These are phyloP conservation scores for Tenrec ecaudatus DNA, from an alignment of 2,113 vertebrate genomes.

Conservation along the genomic window DNA sequence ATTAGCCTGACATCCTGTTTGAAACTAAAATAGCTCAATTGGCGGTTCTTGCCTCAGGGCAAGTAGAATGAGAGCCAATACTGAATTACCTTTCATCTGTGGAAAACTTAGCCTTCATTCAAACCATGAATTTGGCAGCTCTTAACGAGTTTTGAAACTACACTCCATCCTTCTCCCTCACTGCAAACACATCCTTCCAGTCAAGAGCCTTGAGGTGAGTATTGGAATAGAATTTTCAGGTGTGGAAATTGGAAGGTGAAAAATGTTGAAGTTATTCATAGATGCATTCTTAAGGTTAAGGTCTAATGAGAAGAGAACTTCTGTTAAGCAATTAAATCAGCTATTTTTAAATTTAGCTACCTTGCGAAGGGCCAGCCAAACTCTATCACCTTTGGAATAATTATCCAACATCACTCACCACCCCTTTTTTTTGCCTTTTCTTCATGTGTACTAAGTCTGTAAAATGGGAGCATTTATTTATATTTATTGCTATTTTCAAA, in stretches of 20 bases:
- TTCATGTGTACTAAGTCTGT: background rate
- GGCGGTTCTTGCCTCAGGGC: conserved; percentile 59
- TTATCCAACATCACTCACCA: background rate
- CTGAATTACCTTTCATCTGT: conserved; percentile 61
- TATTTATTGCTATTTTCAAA: conserved; percentile 2
- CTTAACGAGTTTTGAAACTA: conserved; percentile 15
- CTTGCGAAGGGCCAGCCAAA: background rate
- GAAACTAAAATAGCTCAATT: conserved; percentile 71
- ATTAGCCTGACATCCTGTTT: conserved; percentile 73
- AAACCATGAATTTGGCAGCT: background rate
- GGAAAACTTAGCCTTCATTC: conserved; percentile 43
- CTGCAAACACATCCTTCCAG: background rate
- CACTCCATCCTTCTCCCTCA: background rate
- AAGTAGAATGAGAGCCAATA: conserved; percentile 29
- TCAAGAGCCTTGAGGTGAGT: background rate
- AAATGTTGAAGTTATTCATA: background rate
- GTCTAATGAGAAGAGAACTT: background rate
- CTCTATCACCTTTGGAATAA: background rate
- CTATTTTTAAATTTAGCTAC: background rate
- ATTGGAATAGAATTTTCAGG: background rate
- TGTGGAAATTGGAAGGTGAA: background rate
- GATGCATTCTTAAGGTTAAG: background rate
- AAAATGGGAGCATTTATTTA: background rate
- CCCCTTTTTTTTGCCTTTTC: background rate
- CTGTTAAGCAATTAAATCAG: background rate